Evolutionary conservation across 23 tunicate genomes (phyloP), one percentile per base, ranked within the genome.

Genomic region (Botrylloides violaceus): DNA sequence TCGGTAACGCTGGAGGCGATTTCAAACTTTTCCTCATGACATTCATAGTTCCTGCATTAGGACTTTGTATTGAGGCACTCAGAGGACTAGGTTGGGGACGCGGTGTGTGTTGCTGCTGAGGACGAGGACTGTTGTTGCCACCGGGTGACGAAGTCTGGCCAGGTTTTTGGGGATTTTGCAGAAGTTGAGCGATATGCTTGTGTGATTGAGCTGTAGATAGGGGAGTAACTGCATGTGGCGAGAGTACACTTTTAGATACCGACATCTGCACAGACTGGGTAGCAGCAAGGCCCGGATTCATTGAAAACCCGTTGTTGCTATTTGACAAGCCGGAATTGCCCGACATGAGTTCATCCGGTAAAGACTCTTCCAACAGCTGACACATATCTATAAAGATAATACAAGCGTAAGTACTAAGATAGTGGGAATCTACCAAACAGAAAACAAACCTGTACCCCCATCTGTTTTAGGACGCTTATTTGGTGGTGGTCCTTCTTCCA

Each of bases 401-500:
- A 59, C 26, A 74, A 0, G 19, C 21, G 20, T 21, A 53, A 59
- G 22, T 18, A 53, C 26, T 26, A 65, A 65, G 21, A 12, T 23
- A 22, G 57, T 27, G n/a, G 9, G 22, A 71, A 71, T 56, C 57
- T 20, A 1, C 22, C 18, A 20, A 21, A 26, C 25, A 12, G 27
- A 53, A 9, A 1, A 55, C 20, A 55, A 26, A 18, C 15, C 19
- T 57, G 20, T 48, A 80, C 55, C 60, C 24, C 79, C 61, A 30
- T 82, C 86, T 12, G 82, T 87, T 60, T 87, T 87, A 63, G 65
- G 86, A 32, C 86, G 60, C 50, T 87, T 87, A 18, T 66, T 28
- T 24, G 95, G 95, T 4, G 91, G 91, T 7, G 95, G 66, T 64
- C 84, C 95, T 60, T 87, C 95, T 34, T 86, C 95, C 95, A 87